A percentile compares a stretch with the other conserved stretches of the same genome.
These are phyloP conservation scores for Caenorhabditis sp. DNA, from an alignment of 2,888 invertebrate genomes.

Conservation along the genomic window DNA sequence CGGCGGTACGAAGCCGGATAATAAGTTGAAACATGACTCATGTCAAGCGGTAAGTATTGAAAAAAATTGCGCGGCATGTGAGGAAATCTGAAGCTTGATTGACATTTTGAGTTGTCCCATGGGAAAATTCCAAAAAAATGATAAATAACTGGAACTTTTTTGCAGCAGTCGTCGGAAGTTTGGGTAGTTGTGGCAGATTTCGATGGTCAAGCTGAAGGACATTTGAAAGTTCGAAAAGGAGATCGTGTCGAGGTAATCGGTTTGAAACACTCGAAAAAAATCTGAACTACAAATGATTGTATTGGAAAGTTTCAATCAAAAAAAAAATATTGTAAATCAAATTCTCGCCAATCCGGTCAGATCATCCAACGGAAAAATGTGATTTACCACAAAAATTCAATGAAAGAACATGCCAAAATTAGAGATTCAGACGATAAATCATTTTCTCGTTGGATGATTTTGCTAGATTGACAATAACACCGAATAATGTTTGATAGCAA, in stretches of 20 bases:
- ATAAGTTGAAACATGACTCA: background rate
- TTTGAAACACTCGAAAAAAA: background rate
- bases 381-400: too few relatives aligned
- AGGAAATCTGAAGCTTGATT: background rate
- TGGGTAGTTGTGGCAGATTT: constrained; percentile 51
- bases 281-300: too few relatives aligned
- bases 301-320: too few relatives aligned
- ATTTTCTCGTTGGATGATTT: too few relatives aligned
- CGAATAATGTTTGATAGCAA: too few relatives aligned
- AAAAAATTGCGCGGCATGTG: background rate
- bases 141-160: constrained; percentile 8
- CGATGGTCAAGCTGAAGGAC: constrained; percentile 41
- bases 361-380: too few relatives aligned
- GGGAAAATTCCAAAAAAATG: background rate
- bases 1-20: constrained; percentile 7
- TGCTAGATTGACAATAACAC: too few relatives aligned
- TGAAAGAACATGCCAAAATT: too few relatives aligned
- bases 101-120: constrained; percentile 1
- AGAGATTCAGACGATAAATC: too few relatives aligned
- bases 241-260: constrained; percentile 53
- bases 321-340: too few relatives aligned
- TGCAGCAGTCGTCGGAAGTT: constrained; percentile 50
- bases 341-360: too few relatives aligned
- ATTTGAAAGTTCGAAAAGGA: constrained; percentile 47
- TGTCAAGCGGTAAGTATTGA: background rate